Conservation (phyloP, 2,888 invertebrate genomes). For the Eilema griseolum region DNA sequence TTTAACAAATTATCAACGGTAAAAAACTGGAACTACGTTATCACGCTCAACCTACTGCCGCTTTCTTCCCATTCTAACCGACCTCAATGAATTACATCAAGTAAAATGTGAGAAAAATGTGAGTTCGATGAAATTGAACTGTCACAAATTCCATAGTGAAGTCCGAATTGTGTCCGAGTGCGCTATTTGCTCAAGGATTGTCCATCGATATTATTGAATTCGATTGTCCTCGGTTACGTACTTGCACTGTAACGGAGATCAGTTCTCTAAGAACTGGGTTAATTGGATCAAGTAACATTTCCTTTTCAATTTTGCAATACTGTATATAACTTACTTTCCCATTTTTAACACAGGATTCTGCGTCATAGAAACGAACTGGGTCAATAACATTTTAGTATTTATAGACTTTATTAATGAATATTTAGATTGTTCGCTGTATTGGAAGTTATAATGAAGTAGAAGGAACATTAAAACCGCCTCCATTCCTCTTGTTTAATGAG, state of each 20-base stretch:
- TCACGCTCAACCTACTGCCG: not conserved
- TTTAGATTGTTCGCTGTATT: not conserved
- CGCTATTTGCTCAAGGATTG: not conserved
- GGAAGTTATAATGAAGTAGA: not conserved
- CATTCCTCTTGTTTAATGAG: not conserved
- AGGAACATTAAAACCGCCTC: too few relatives aligned
- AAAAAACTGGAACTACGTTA: too few relatives aligned
- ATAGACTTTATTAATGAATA: constrained; percentile 5
- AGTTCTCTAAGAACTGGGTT: constrained; percentile 22
- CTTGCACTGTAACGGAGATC: constrained; percentile 4
- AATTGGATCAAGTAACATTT: constrained; percentile 26
- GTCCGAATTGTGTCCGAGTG: not conserved
- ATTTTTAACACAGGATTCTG: not conserved
- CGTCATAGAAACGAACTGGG: not conserved
- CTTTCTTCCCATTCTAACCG: not conserved
- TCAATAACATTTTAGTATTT: not conserved
- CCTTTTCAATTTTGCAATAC: constrained; percentile 20
- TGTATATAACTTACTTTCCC: not conserved
- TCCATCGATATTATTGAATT: constrained; percentile 6
- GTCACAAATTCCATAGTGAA: too few relatives aligned
- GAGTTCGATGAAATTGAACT: too few relatives aligned
- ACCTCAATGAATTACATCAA: not conserved
- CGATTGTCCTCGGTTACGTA: constrained; percentile 7
- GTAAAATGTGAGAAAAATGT: too few relatives aligned
- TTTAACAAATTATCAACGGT: not conserved